Percentiles rank a stretch among this genome's conserved stretches.
Evolutionary conservation across 2,888 invertebrate genomes (phyloP).

Genomic region (Hedychridium roseum): DNA sequence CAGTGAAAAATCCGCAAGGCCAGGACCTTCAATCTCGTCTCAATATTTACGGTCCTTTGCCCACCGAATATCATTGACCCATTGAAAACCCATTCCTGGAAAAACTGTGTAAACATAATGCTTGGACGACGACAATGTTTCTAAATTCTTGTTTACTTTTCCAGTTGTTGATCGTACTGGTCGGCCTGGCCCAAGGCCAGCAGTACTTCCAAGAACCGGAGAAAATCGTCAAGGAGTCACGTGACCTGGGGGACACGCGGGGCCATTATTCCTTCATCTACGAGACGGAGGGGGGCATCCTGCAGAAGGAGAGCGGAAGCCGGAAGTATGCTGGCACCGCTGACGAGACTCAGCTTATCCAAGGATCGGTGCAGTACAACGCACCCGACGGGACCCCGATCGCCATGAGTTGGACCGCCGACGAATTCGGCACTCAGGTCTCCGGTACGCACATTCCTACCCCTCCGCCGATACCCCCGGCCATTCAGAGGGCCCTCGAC

Average conservation of each 20-base stretch:
- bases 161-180: conserved; percentile 43
- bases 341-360: conserved; percentile 58
- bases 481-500: conserved; percentile 57
- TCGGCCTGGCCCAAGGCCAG: conserved; percentile 39
- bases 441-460: conserved; percentile 56
- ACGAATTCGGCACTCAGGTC: conserved; percentile 59
- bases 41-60: too few relatives aligned
- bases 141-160: conserved; percentile 24
- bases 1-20: too few relatives aligned
- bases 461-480: conserved; percentile 59
- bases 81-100: too few relatives aligned
- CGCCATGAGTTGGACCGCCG: conserved; percentile 60
- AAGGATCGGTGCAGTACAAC: conserved; percentile 61
- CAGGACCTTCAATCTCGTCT: too few relatives aligned
- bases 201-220: conserved; percentile 57
- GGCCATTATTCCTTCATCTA: conserved; percentile 58
- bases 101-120: too few relatives aligned
- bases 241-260: conserved; percentile 53
- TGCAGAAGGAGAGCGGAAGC: conserved; percentile 54
- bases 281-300: conserved; percentile 60
- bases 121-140: too few relatives aligned
- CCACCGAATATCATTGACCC: too few relatives aligned
- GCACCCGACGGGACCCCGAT: conserved; percentile 61
- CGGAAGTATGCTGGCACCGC: conserved; percentile 59
- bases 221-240: conserved; percentile 50